phyloP scores from a whole-genome alignment of 2,888 invertebrate genomes.

The Callyntrura sp. region DNA sequence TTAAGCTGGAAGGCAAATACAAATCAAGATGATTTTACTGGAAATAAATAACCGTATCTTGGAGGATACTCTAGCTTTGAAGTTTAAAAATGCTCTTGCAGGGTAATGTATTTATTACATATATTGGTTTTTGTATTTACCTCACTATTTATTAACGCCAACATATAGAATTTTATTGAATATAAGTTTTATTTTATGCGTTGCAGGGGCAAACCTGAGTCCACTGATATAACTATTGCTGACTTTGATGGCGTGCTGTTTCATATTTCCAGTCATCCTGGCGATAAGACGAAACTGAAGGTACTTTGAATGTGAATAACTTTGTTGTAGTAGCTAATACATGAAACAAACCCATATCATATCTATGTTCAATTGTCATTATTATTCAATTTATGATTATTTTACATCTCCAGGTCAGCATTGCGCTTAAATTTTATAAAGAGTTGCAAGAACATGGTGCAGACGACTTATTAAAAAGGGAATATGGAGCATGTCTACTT shows the following conservation, averaged over 20 bases:
- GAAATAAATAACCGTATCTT: slow-evolving; percentile 99
- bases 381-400: slow-evolving; percentile 64
- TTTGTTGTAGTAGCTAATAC: no score
- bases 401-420: slow-evolving; percentile 93
- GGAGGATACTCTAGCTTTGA: slow-evolving; percentile 97
- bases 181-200: background rate
- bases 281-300: slow-evolving; percentile 98
- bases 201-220: slow-evolving; percentile 95
- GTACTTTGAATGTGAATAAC: slow-evolving; percentile 88
- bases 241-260: slow-evolving; percentile 99
- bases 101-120: no score
- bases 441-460: slow-evolving; percentile 99
- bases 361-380: background rate
- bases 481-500: slow-evolving; percentile 93
- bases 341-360: no score
- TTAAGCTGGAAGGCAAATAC: no score
- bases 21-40: slow-evolving; percentile 93
- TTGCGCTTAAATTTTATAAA: slow-evolving; percentile 99
- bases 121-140: no score
- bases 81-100: slow-evolving; percentile 97
- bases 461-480: slow-evolving; percentile 97
- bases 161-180: no score
- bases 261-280: slow-evolving; percentile 98
- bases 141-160: background rate
- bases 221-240: slow-evolving; percentile 96